A percentile compares a stretch with the other conserved stretches of the same genome.
phyloP scores from a whole-genome alignment of 2,113 vertebrate genomes.

The Platycercus adscitus region DNA sequence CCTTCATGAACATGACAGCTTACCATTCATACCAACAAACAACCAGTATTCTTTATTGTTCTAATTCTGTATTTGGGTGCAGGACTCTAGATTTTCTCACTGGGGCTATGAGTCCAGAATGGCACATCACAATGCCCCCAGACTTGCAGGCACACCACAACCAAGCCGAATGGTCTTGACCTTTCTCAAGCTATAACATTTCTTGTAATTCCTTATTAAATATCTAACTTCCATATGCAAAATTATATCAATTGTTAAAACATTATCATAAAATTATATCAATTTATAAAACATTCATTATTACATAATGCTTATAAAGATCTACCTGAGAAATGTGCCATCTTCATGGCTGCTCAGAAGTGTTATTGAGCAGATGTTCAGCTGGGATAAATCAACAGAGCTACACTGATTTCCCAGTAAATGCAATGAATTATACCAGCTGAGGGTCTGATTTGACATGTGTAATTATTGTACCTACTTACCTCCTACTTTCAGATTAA shows the following conservation, averaged over 20 bases:
- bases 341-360: background rate
- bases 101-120: background rate
- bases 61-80: background rate
- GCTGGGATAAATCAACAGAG: background rate
- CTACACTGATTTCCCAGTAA: background rate
- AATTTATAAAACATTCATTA: background rate
- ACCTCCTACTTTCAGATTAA: background rate
- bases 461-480: background rate
- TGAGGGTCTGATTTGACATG: background rate
- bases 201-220: background rate
- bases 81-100: background rate
- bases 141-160: background rate
- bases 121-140: background rate
- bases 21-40: background rate
- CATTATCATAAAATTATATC: background rate
- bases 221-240: background rate
- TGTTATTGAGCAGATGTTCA: background rate
- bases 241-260: background rate
- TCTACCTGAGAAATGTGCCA: background rate
- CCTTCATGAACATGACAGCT: constrained; percentile 19
- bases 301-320: background rate
- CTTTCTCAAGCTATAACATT: background rate
- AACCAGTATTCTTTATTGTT: background rate
- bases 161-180: background rate
- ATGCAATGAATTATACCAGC: background rate